phyloP scores from a whole-genome alignment of 2,888 invertebrate species.

The Chrysina gloriosa region DNA sequence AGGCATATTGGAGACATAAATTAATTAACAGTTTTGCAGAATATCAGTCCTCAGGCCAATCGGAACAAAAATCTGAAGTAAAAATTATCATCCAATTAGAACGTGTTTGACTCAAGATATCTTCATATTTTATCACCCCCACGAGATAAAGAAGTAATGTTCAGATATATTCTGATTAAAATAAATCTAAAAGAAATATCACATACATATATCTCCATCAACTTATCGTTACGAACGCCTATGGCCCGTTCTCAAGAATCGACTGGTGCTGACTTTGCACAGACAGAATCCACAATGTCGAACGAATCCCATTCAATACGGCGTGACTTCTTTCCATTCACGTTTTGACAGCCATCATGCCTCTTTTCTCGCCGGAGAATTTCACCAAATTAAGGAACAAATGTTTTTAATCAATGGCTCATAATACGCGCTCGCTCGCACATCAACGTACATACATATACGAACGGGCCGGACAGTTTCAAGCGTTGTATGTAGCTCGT shows the following conservation, averaged over 20 bases:
- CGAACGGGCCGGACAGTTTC: neutral
- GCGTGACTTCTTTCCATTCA: conserved; percentile 58
- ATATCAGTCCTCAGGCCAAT: too few species aligned
- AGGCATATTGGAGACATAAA: too few species aligned
- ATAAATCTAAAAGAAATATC: too few species aligned
- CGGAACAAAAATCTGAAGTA: too few species aligned
- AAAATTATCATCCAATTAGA: too few species aligned
- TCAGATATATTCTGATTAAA: too few species aligned
- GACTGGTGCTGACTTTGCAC: neutral
- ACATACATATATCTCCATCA: neutral
- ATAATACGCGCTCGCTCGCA: conserved; percentile 47
- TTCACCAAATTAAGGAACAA: conserved; percentile 62
- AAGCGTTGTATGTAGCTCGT: neutral
- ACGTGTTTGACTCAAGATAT: too few species aligned
- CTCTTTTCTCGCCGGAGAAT: conserved; percentile 53
- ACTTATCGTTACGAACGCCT: neutral
- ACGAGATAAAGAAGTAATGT: too few species aligned
- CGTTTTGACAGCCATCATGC: conserved; percentile 54
- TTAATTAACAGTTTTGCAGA: too few species aligned
- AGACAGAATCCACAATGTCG: conserved; percentile 23
- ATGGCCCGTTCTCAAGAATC: neutral
- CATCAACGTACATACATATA: neutral
- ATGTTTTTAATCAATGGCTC: conserved; percentile 62
- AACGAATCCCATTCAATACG: conserved; percentile 46
- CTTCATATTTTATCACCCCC: too few species aligned